phyloP scores from a whole-genome alignment of 2,113 vertebrate species.

The Pollachius pollachius region DNA sequence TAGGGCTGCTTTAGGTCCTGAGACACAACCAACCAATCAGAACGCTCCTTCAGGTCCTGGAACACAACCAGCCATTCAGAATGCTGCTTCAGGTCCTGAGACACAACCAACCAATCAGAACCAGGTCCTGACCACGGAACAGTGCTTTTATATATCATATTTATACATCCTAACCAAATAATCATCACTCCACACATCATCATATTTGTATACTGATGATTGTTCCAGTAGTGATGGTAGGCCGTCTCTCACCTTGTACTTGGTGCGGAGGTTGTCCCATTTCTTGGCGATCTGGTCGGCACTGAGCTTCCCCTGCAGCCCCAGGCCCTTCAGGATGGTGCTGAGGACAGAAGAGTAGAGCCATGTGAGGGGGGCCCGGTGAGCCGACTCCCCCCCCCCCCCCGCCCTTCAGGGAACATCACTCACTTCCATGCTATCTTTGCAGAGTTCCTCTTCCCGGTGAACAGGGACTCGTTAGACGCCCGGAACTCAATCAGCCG shows the following conservation, averaged over 20 bases:
- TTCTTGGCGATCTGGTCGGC: constrained; percentile 76
- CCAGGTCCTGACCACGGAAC: too few relatives aligned
- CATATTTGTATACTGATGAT: too few relatives aligned
- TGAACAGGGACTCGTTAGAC: constrained; percentile 73
- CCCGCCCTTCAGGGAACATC: not conserved
- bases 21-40: not conserved
- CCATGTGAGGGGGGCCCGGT: too few relatives aligned
- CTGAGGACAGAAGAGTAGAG: constrained; percentile 34
- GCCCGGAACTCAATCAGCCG: constrained; percentile 73
- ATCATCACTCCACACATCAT: too few relatives aligned
- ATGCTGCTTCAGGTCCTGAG: constrained; percentile 72
- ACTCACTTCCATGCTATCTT: constrained; percentile 73
- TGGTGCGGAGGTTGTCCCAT: constrained; percentile 77
- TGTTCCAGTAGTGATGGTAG: too few relatives aligned
- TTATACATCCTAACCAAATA: too few relatives aligned
- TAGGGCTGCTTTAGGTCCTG: constrained; percentile 75
- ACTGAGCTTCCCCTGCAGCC: constrained; percentile 71
- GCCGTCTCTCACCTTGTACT: constrained; percentile 66
- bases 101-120: not conserved
- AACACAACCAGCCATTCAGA: not conserved
- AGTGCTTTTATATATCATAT: too few relatives aligned
- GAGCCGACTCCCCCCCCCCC: not conserved
- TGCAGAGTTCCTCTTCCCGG: constrained; percentile 73
- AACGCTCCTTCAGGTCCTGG: not conserved
- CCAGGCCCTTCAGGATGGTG: constrained; percentile 71